Percentiles rank a stretch among this genome's conserved stretches.
Evolutionary conservation across 2,888 invertebrate genomes (phyloP).

Genomic region (Epinotia bilunana): DNA sequence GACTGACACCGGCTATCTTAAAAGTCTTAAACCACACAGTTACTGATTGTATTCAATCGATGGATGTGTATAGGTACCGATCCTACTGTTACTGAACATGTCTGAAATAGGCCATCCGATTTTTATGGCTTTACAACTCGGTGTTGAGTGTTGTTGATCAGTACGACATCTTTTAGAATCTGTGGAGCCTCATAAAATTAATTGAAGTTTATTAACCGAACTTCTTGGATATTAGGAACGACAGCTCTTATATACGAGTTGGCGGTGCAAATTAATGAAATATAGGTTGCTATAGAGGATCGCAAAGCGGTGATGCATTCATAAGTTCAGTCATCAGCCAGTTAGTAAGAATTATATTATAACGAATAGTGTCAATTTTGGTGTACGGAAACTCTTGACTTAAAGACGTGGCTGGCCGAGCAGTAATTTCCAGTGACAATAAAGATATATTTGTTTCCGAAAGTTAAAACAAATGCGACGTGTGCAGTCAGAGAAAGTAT

Average conservation of each 20-base stretch:
- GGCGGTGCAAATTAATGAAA: background rate
- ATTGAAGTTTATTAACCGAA: conserved; percentile 14
- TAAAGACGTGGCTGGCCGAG: conserved; percentile 4
- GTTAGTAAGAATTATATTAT: conserved; percentile 3
- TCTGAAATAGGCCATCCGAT: background rate
- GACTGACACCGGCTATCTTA: conserved; percentile 13
- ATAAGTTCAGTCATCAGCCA: background rate
- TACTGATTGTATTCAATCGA: background rate
- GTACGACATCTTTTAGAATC: conserved; percentile 6
- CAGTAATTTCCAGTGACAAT: conserved; percentile 2
- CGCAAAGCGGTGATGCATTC: background rate
- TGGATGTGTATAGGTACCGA: background rate
- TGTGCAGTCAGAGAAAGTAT: conserved; percentile 66
- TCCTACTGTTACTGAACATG: background rate
- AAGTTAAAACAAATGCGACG: conserved; percentile 54
- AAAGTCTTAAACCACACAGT: conserved; percentile 3
- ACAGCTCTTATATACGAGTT: background rate
- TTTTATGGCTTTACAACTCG: conserved; percentile 18
- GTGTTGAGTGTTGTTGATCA: background rate
- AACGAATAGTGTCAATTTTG: background rate
- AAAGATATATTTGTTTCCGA: conserved; percentile 42
- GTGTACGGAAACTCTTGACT: conserved; percentile 13
- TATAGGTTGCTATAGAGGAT: background rate
- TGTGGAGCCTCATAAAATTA: background rate
- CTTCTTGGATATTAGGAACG: background rate